Base-by-base conservation (phyloP, 2,797 vertebrate genomes). In the Thunnus albacares region DNA sequence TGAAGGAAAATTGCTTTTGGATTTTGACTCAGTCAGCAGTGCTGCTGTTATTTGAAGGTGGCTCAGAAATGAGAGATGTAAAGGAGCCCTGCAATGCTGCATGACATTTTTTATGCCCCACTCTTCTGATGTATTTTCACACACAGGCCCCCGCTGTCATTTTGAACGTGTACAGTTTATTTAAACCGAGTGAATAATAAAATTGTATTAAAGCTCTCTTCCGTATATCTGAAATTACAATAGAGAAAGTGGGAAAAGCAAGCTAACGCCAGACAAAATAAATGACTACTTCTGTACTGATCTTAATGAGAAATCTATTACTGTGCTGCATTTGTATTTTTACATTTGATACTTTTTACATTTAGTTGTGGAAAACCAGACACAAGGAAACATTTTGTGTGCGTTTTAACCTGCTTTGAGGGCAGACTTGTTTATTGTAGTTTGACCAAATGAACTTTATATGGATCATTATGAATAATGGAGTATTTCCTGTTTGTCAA, bases 1-100 rank as follows among this genome's bases (percentile, higher is more conserved):
- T 89, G 90, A 84, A 75, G 90, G 89, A 90, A 92, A 94, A 93
- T 93, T 92, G 90, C 90, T 93, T 90, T 91, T 81, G 86, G 92
- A 90, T 92, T 93, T 84, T 8, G 63, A 87, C 89, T 88, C 91
- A 62, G 92, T 93, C 93, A 93, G 93, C 93, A 90, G 70, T 67
- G 85, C 79, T 59, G 86, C 87, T 8, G 70, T 85, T 89, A 86
- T 92, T 80, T 92, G 91, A 92, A 89, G 87, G 87, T 76, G 85
- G 89, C 86, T 92, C 80, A 81, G 82, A 78, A 89, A 87, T 80
- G 86, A 81, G 78, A 86, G 81, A 90, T 88, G 83, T 86, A 87
- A 90, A 92, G 80, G 64, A 88, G 77, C 64, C 65, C 72, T 58
- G 76, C 84, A 71, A 59, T 68, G 75, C 87, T 53, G 67, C 83